Evolutionary conservation across 2,888 invertebrate genomes (phyloP).

Genomic region (Pristionchus arcanus): DNA sequence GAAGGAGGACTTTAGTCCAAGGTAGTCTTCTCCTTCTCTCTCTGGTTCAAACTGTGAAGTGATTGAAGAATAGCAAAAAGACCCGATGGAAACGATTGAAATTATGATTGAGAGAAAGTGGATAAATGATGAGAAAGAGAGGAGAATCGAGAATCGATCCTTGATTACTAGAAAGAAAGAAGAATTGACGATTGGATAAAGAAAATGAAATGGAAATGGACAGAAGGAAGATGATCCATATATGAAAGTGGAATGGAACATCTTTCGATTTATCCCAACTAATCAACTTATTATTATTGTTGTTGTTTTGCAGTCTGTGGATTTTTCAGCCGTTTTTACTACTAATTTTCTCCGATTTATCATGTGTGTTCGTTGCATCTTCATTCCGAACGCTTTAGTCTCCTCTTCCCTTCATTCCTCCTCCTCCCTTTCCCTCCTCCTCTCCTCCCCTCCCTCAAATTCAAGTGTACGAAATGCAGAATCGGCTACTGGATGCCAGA

Average conservation of each 20-base stretch:
- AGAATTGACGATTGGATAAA: neutral
- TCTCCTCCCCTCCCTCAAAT: neutral
- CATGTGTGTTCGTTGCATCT: conserved; percentile 21
- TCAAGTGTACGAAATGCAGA: conserved; percentile 30
- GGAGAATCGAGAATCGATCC: conserved; percentile 14
- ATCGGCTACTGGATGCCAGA: neutral
- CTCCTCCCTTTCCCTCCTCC: neutral
- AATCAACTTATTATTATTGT: neutral
- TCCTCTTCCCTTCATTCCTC: neutral
- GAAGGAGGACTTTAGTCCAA: conserved; percentile 6
- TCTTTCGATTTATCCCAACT: neutral
- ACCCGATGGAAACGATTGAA: conserved; percentile 7
- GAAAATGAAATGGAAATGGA: conserved; percentile 9
- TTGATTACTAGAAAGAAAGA: neutral
- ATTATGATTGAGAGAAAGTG: conserved; percentile 34
- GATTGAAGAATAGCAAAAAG: neutral
- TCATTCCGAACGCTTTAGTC: neutral
- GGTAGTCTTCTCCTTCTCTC: neutral
- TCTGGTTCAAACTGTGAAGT: neutral
- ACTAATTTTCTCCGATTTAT: neutral
- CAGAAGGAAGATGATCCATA: neutral
- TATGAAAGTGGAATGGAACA: neutral
- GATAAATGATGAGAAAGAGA: conserved; percentile 6
- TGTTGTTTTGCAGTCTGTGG: neutral
- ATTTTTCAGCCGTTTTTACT: neutral